Evolutionary conservation across 2,888 invertebrate genomes (phyloP).

Genomic region (Pachymerium ferrugineum): DNA sequence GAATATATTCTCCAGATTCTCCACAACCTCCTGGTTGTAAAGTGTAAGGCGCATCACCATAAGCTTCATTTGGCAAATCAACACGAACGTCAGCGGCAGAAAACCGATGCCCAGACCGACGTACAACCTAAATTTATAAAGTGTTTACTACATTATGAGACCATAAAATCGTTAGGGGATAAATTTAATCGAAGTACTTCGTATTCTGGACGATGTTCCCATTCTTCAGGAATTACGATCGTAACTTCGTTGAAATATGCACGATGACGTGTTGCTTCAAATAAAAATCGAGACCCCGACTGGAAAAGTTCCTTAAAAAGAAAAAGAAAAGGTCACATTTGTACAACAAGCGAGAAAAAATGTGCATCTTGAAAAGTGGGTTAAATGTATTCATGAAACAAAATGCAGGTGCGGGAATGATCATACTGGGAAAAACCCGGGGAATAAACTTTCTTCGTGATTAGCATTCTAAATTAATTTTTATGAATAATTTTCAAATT

Average conservation of each 20-base stretch:
- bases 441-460: too few relatives aligned
- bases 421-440: too few relatives aligned
- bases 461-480: too few relatives aligned
- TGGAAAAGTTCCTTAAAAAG: constrained; percentile 41
- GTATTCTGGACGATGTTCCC: constrained; percentile 38
- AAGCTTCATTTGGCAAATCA: constrained; percentile 41
- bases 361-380: background rate
- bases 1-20: constrained; percentile 41
- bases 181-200: constrained; percentile 25
- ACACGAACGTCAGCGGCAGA: constrained; percentile 36
- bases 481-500: too few relatives aligned
- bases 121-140: background rate
- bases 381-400: background rate
- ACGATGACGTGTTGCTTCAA: constrained; percentile 41
- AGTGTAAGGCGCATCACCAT: constrained; percentile 42
- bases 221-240: constrained; percentile 43
- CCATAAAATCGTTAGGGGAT: background rate
- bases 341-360: background rate
- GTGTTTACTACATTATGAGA: background rate
- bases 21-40: constrained; percentile 42
- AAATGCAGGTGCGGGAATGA: too few relatives aligned
- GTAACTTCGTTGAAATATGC: constrained; percentile 43
- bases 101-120: constrained; percentile 22
- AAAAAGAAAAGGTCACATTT: background rate
- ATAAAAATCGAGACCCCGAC: constrained; percentile 42